Conservation (phyloP, 2,113 vertebrate genomes). For the Ammodytes marinus region DNA sequence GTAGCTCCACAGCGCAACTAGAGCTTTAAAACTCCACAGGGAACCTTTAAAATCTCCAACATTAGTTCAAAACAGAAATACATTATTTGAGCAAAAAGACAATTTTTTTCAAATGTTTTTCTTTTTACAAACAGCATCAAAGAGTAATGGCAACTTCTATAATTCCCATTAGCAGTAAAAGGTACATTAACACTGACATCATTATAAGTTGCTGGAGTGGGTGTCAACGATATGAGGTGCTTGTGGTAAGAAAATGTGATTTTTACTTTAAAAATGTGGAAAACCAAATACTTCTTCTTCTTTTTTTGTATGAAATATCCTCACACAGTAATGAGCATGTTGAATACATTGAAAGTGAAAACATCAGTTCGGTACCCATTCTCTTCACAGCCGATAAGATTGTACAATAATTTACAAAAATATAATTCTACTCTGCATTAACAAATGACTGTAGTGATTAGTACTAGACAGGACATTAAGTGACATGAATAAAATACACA, state of each 20-base stretch:
- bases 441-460: constrained; percentile 76
- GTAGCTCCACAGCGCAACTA: neutral
- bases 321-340: constrained; percentile 10
- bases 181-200: constrained; percentile 71
- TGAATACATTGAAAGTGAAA: constrained; percentile 35
- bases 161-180: constrained; percentile 38
- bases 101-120: constrained; percentile 13
- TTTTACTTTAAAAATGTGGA: constrained; percentile 24
- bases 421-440: constrained; percentile 83
- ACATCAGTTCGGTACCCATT: constrained; percentile 35
- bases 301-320: constrained; percentile 20
- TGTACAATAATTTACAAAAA: constrained; percentile 84
- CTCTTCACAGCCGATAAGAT: constrained; percentile 57
- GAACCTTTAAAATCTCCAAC: constrained; percentile 26
- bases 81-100: constrained; percentile 2
- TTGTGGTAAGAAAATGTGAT: constrained; percentile 29
- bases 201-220: constrained; percentile 58
- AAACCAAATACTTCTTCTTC: neutral
- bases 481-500: constrained; percentile 32
- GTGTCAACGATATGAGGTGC: constrained; percentile 18
- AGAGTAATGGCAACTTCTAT: constrained; percentile 30
- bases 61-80: constrained; percentile 38
- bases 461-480: constrained; percentile 40
- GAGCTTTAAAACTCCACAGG: constrained; percentile 3
- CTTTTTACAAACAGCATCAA: constrained; percentile 53